Percentiles rank a stretch among this genome's conserved stretches.
These are phyloP conservation scores for Orussus abietinus DNA, from an alignment of 1,140 invertebrate species.

Conservation along the genomic window DNA sequence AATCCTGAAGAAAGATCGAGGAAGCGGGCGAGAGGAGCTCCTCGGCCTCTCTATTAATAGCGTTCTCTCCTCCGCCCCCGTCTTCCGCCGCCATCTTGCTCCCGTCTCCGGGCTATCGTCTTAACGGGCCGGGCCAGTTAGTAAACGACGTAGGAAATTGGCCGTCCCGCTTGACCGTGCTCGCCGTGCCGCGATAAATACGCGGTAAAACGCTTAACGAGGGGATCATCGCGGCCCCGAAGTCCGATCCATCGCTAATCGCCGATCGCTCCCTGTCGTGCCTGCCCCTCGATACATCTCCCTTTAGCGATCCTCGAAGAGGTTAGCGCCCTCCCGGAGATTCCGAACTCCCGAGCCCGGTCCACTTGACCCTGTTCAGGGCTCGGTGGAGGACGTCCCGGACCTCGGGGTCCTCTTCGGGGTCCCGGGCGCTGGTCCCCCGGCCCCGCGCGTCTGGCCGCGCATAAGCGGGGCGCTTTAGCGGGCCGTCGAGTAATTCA, in stretches of 20 bases:
- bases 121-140: conserved; percentile 13
- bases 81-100: too few species aligned
- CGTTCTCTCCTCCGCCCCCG: too few species aligned
- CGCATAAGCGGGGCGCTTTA: not conserved
- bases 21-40: not conserved
- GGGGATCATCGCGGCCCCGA: conserved; percentile 22
- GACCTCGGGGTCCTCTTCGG: too few species aligned
- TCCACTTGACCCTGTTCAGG: too few species aligned
- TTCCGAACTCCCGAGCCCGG: too few species aligned
- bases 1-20: not conserved
- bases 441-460: not conserved
- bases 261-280: conserved; percentile 8
- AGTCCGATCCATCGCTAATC: conserved; percentile 25
- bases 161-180: conserved; percentile 22
- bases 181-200: conserved; percentile 17
- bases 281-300: not conserved
- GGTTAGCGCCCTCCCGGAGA: not conserved
- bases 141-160: conserved; percentile 29
- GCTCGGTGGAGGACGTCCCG: too few species aligned
- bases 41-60: too few species aligned
- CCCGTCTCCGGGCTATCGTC: not conserved
- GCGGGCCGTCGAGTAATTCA: conserved; percentile 21
- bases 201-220: conserved; percentile 33
- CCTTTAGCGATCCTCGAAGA: conserved; percentile 6
- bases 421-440: too few species aligned